Percentiles rank a stretch among this genome's conserved stretches.
Evolutionary conservation across 37 sponge, comb jelly and placozoan species (phyloP).

Genomic region (Hexactinellida sp.): DNA sequence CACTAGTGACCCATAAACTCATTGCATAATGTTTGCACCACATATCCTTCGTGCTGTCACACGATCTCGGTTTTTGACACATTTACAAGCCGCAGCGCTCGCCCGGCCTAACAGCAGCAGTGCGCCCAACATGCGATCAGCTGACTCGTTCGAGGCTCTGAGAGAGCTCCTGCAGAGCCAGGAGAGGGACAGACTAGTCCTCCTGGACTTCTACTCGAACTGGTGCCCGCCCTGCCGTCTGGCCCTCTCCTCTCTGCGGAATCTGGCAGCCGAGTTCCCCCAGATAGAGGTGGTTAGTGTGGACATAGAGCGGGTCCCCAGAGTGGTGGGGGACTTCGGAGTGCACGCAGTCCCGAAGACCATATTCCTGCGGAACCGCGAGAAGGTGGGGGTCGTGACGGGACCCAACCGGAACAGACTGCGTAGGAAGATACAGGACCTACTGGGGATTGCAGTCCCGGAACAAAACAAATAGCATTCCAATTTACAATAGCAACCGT

Average conservation of each 20-base stretch:
- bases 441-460: not conserved
- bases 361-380: not conserved
- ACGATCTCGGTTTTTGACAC: too few relatives aligned
- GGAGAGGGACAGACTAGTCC: not conserved
- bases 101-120: too few relatives aligned
- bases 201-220: not conserved
- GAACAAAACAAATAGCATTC: not conserved
- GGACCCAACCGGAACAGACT: not conserved
- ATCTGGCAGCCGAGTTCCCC: not conserved
- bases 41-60: too few relatives aligned
- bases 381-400: not conserved
- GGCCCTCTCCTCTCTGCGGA: not conserved
- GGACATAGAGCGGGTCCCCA: not conserved
- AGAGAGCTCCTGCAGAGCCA: not conserved
- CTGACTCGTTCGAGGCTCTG: not conserved
- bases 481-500: too few relatives aligned
- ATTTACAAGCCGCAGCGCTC: too few relatives aligned
- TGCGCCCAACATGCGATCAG: not conserved
- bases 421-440: not conserved
- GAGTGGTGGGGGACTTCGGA: not conserved
- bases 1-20: too few relatives aligned
- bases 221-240: not conserved
- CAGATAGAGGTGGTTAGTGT: not conserved
- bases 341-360: not conserved
- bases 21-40: too few relatives aligned